Evolutionary conservation across 2,888 invertebrate species (phyloP), one percentile per base, ranked within the genome.

Genomic region (Noctua comes): DNA sequence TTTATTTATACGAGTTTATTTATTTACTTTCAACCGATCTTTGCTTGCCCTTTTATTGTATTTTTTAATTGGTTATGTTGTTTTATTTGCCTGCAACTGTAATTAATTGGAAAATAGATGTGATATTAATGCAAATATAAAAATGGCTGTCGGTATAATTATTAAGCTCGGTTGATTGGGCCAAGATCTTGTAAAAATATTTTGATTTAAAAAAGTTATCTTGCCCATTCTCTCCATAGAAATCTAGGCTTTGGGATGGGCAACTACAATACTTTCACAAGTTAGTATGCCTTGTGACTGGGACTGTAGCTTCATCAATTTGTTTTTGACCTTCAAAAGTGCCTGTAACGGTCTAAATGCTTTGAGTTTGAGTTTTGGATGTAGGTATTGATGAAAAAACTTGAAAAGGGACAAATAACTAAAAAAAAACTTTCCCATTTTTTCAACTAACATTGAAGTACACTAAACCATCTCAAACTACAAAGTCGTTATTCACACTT

Each of bases 1-100:
- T 96, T 95, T 96, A 96, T 96, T 96, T 95, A 96, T 94, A 93
- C 93, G 92, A 93, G 89, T 95, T 95, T 95, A 95, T 95, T 95
- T 95, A 94, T 94, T 95, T 95, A 95, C 93, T 92, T 90, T 91
- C 85, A 91, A 92, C 88, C 90, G 91, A 93, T 93, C 90, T 91
- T 85, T 90, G 90, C 90, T 90, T 89, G 89, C 89, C 89, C 86
- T 91, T 90, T 88, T 89, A 90, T 91, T 91, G 89, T 80, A 66
- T 83, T 91, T 91, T 90, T 91, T 90, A 90, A 91, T 91, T 89
- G 85, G 86, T 90, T 89, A 89, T 89, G 88, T 86, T 88, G 86
- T 89, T 89, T 87, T 88, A 88, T 89, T 83, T 84, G 51, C 62
- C 3, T 51, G 48, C 48, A 78, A 78, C n/a, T 51, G 62, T 64